phyloP scores from a whole-genome alignment of 2,113 vertebrate species.

The Spea multiplicata region DNA sequence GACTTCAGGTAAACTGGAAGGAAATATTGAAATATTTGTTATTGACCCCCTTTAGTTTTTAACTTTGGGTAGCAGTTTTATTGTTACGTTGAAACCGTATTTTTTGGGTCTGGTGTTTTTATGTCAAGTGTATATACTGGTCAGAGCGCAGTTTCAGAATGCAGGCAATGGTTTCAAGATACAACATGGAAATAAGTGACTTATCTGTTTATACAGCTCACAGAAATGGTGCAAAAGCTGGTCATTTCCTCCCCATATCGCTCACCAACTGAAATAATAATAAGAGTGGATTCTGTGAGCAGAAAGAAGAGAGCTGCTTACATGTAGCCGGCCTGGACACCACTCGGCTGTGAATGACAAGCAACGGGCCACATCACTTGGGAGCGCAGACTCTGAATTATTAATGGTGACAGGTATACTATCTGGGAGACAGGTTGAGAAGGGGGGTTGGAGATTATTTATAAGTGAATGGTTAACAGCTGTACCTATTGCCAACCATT shows the following conservation, averaged over 20 bases:
- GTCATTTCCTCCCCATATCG: conserved; percentile 10
- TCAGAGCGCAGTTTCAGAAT: no score
- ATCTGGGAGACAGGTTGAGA: conserved; percentile 82
- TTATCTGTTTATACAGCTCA: neutral
- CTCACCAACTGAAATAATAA: conserved; percentile 45
- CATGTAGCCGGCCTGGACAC: conserved; percentile 60
- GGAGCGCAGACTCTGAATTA: conserved; percentile 70
- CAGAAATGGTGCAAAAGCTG: neutral
- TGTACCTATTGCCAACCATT: conserved; percentile 82
- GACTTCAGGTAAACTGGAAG: no score
- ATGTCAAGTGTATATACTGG: no score
- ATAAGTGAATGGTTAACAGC: conserved; percentile 82
- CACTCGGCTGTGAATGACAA: conserved; percentile 68
- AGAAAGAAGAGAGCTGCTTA: conserved; percentile 59
- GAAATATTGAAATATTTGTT: no score
- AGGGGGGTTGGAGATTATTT: conserved; percentile 75
- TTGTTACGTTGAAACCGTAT: no score
- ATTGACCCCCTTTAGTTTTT: no score
- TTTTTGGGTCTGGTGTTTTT: no score
- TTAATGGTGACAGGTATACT: conserved; percentile 84
- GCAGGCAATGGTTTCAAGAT: no score
- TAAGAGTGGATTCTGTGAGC: conserved; percentile 54
- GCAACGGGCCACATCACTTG: conserved; percentile 70
- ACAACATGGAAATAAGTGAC: neutral
- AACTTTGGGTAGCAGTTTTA: no score